These are phyloP conservation scores for Ceyx melanurus DNA, from an alignment of 2,113 vertebrate species.

Conservation along the genomic window DNA sequence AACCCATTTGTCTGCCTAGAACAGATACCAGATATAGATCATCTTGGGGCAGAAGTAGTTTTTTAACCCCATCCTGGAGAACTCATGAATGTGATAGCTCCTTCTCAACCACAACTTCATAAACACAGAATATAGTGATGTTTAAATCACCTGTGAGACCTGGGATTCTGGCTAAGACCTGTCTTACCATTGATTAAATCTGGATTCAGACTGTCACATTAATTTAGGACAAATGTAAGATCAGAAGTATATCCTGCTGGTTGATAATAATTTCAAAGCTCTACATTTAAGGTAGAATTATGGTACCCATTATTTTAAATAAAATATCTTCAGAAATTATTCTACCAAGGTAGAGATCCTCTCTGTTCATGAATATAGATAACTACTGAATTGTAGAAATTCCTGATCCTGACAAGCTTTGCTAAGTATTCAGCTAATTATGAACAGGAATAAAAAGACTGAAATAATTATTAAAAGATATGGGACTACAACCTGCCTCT, in stretches of 20 bases:
- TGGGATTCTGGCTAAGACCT: not conserved
- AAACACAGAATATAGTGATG: not conserved
- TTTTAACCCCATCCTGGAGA: constrained; percentile 11
- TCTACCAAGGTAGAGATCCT: not conserved
- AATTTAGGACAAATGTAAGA: not conserved
- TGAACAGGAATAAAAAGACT: constrained; percentile 34
- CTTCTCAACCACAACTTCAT: not conserved
- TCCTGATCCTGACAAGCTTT: constrained; percentile 23
- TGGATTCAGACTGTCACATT: not conserved
- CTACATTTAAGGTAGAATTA: not conserved
- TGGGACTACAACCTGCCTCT: not conserved
- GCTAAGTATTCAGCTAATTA: constrained; percentile 21
- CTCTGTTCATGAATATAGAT: constrained; percentile 1
- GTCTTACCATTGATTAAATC: not conserved
- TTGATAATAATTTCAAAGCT: not conserved
- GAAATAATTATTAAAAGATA: constrained; percentile 42
- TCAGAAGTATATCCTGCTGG: not conserved
- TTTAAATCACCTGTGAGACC: not conserved
- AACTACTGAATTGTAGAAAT: not conserved
- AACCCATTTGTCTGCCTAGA: constrained; percentile 8
- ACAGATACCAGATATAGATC: constrained; percentile 22
- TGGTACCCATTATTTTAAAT: not conserved
- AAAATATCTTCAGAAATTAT: constrained; percentile 9
- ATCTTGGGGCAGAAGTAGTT: not conserved
- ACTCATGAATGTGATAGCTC: not conserved